Evolutionary conservation across 2,797 vertebrate genomes (phyloP).

Genomic region (Artibeus lituratus): DNA sequence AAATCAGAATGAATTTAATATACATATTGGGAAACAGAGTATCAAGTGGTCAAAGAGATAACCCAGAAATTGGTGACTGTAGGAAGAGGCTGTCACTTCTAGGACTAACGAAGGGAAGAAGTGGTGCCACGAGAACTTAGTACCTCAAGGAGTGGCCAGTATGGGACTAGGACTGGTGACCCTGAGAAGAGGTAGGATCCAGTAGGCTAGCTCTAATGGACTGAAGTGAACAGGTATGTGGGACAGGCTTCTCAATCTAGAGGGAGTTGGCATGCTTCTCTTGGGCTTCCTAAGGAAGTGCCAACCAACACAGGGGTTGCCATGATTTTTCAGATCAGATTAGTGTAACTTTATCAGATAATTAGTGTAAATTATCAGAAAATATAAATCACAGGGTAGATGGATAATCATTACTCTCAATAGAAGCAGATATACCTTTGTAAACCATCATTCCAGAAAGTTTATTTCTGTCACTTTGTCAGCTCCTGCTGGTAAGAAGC

Average conservation of each 20-base stretch:
- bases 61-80: not conserved
- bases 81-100: not conserved
- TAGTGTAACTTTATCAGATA: no score
- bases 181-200: not conserved
- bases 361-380: not conserved
- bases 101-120: not conserved
- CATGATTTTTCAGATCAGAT: not conserved
- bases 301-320: not conserved
- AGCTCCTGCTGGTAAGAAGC: not conserved
- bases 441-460: conserved; percentile 11
- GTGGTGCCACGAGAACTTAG: not conserved
- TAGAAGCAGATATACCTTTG: not conserved
- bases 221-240: not conserved
- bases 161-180: not conserved
- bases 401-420: not conserved
- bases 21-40: not conserved
- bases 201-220: not conserved
- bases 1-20: not conserved
- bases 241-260: not conserved
- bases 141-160: not conserved
- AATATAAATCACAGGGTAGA: not conserved
- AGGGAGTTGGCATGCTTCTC: not conserved
- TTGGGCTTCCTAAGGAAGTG: not conserved
- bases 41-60: not conserved
- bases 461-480: conserved; percentile 33